A percentile compares a stretch with the other conserved stretches of the same genome.
These are phyloP conservation scores for Tricholaema leucomelas DNA, from an alignment of 2,113 vertebrate species.

Conservation along the genomic window DNA sequence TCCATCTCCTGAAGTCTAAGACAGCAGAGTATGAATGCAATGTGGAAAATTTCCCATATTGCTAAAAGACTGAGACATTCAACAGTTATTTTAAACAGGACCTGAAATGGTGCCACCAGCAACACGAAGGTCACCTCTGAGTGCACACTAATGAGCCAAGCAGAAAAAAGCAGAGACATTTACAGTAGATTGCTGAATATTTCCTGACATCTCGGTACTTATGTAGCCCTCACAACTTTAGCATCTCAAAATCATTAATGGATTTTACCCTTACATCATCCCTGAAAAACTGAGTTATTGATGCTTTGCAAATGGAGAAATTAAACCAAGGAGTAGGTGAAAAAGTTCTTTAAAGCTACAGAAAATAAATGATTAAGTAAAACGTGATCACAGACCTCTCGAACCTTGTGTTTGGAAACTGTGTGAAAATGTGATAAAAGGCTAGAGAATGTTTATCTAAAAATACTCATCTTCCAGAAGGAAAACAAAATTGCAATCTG, in stretches of 20 bases:
- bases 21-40: not conserved
- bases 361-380: not conserved
- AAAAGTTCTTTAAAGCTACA: not conserved
- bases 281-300: not conserved
- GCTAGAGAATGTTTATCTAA: not conserved
- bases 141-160: not conserved
- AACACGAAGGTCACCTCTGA: not conserved
- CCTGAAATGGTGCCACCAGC: slow-evolving; percentile 13
- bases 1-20: not conserved
- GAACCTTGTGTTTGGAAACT: not conserved
- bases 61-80: slow-evolving; percentile 19
- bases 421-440: not conserved
- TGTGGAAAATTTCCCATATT: slow-evolving; percentile 9
- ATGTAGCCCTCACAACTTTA: not conserved
- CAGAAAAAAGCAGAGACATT: not conserved
- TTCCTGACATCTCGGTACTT: not conserved
- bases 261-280: not conserved
- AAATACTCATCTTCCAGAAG: not conserved
- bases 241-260: not conserved
- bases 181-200: not conserved
- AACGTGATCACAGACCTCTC: not conserved
- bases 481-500: not conserved
- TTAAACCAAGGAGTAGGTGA: not conserved
- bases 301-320: not conserved
- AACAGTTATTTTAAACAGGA: slow-evolving; percentile 18